Conservation (phyloP, 2,113 vertebrate genomes). For the Nibea albiflora region DNA sequence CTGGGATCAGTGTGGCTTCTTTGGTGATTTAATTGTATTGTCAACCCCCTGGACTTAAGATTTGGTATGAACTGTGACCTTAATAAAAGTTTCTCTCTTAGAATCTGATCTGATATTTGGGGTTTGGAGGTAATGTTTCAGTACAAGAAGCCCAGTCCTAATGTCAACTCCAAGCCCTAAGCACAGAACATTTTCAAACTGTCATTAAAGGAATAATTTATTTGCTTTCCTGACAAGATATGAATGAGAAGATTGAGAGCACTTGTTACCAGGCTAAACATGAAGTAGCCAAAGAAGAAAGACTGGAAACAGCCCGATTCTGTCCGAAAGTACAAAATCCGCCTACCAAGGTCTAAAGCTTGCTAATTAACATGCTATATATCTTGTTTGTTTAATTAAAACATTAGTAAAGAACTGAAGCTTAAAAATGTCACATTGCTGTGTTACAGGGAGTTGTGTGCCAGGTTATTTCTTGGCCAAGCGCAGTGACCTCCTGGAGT, state of each 20-base stretch:
- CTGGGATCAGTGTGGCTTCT: constrained; percentile 24
- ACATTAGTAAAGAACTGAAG: not conserved
- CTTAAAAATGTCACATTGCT: not conserved
- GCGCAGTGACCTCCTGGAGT: not conserved
- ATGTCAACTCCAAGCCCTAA: not conserved
- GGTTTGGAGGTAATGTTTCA: not conserved
- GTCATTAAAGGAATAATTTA: not conserved
- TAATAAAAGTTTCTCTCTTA: constrained; percentile 31
- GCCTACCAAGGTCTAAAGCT: not conserved
- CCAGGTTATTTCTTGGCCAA: too few relatives aligned
- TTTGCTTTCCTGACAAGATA: not conserved
- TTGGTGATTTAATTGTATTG: constrained; percentile 13
- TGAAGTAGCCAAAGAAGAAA: not conserved
- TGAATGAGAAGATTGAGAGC: not conserved
- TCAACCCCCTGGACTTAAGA: not conserved
- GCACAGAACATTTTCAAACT: not conserved
- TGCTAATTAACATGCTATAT: not conserved
- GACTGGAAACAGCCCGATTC: not conserved
- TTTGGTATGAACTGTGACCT: constrained; percentile 28
- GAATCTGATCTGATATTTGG: not conserved
- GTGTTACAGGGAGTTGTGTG: not conserved
- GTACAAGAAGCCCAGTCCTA: not conserved
- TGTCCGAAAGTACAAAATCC: not conserved
- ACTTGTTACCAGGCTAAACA: not conserved
- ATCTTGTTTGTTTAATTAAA: not conserved